These are phyloP conservation scores for Macrobrachium nipponense DNA, from an alignment of 1,140 invertebrate species.

Conservation along the genomic window DNA sequence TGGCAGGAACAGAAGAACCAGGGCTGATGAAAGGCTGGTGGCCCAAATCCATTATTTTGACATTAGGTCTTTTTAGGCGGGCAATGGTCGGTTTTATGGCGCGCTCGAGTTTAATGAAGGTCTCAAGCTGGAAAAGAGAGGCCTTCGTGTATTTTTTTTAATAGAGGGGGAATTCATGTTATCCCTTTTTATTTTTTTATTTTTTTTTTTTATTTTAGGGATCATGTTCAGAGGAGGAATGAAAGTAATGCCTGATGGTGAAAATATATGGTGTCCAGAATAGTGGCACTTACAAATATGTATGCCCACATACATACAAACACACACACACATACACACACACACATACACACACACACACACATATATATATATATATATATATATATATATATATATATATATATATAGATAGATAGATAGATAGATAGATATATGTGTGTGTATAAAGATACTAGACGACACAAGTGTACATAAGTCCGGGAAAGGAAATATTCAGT, in stretches of 20 bases:
- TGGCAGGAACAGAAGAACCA: too few relatives aligned
- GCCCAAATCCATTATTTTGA: conserved; percentile 58
- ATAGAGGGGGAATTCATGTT: too few relatives aligned
- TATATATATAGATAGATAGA: not conserved
- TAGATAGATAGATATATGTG: not conserved
- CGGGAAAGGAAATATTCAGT: too few relatives aligned
- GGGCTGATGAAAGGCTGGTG: not conserved
- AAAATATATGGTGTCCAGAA: not conserved
- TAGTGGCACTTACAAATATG: not conserved
- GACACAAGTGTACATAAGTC: too few relatives aligned
- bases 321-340: conserved; percentile 20
- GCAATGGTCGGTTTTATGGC: conserved; percentile 14
- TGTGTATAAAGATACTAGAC: too few relatives aligned
- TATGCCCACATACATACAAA: conserved; percentile 23
- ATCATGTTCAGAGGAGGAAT: too few relatives aligned
- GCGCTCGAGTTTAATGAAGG: too few relatives aligned
- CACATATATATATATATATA: conserved; percentile 20
- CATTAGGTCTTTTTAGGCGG: conserved; percentile 41
- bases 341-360: conserved; percentile 14
- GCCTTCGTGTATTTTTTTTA: too few relatives aligned
- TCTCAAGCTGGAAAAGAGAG: too few relatives aligned
- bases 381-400: not conserved
- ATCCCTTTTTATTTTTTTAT: too few relatives aligned
- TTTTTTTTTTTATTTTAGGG: too few relatives aligned
- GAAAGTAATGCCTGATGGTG: not conserved